Base-by-base conservation (phyloP, 1,140 invertebrate species). In the Procambarus clarkii region DNA sequence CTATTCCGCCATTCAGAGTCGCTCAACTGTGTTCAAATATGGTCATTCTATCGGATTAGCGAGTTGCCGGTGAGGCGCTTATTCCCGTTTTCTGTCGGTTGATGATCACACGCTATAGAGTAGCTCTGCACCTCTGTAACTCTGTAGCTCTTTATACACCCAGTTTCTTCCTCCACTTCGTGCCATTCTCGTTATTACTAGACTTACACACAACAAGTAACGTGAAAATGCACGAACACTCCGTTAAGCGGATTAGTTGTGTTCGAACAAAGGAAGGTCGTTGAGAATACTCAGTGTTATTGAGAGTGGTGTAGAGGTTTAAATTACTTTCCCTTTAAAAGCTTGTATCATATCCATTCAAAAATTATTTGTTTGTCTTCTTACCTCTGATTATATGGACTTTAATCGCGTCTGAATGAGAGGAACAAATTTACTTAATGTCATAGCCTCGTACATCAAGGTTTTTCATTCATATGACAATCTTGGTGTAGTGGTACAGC, bases 21-120 rank as follows among this genome's bases (percentile, higher is more conserved):
- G 58, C 81, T 91, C 88, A 77, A 85, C 81, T 91, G 76, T 91
- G 74, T 82, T 85, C 82, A 91, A 91, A 91, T 91, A 83, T 64
- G 88, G 80, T 54, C 81, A 91, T 91, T 91, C 81, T 84, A 48
- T 78, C 45, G 88, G 88, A 83, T 91, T 91, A 91, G 11, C 81
- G 71, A 84, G 88, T 91, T 91, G 88, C 88, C 88, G 44, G 82
- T 34, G 11, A 78, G 50, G 46, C 50, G 45, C 82, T 89, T 88
- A 1, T 71, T 15, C 44, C 82, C 50, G 11, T 79, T n/a, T 79
- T 34, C 24, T 11, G 3, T 34, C 3, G 0, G 0, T 54, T 48
- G 15, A 2, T 24, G 13, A 46, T 46, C 78, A 5, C 45, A 45
- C n/a, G 3, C 8, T 78, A 11, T 15, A 34, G 34, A 34, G 34